A percentile compares a stretch with the other conserved stretches of the same genome.
These are phyloP conservation scores for Nothocercus julius DNA, from an alignment of 2,113 vertebrate genomes.

Conservation along the genomic window DNA sequence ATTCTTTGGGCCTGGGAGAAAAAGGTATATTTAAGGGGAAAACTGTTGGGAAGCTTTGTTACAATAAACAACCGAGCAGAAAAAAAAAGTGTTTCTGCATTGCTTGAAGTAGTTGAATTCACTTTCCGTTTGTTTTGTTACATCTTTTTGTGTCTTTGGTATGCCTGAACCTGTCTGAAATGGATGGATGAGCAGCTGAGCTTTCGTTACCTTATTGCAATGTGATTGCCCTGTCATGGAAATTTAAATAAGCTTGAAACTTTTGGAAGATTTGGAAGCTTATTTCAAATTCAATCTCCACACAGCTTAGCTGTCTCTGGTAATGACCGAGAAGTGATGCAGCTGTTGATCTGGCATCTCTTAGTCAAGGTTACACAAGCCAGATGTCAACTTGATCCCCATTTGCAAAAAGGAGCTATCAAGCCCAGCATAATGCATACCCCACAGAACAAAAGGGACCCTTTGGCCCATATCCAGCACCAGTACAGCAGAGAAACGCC, in stretches of 20 bases:
- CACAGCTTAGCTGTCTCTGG: neutral
- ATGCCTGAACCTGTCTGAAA: neutral
- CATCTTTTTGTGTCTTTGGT: neutral
- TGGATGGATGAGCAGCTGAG: neutral
- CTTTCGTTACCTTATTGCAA: neutral
- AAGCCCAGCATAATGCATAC: neutral
- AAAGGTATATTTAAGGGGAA: neutral
- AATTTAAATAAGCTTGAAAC: neutral
- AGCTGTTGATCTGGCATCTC: neutral
- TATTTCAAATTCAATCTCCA: neutral
- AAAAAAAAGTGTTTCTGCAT: neutral
- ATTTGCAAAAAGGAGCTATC: neutral
- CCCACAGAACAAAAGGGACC: rapidly evolving
- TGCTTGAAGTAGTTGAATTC: neutral
- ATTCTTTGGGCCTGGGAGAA: neutral
- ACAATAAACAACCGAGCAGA: neutral
- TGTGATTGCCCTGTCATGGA: neutral
- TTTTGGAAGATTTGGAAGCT: neutral
- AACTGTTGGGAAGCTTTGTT: neutral
- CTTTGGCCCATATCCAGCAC: neutral
- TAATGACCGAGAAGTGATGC: neutral
- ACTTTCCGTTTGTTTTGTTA: neutral
- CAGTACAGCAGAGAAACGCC: rapidly evolving
- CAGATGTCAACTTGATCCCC: neutral
- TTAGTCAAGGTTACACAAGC: neutral